Evolutionary conservation across 2,888 invertebrate genomes (phyloP), one percentile per base, ranked within the genome.

Genomic region (Muscina levida): DNA sequence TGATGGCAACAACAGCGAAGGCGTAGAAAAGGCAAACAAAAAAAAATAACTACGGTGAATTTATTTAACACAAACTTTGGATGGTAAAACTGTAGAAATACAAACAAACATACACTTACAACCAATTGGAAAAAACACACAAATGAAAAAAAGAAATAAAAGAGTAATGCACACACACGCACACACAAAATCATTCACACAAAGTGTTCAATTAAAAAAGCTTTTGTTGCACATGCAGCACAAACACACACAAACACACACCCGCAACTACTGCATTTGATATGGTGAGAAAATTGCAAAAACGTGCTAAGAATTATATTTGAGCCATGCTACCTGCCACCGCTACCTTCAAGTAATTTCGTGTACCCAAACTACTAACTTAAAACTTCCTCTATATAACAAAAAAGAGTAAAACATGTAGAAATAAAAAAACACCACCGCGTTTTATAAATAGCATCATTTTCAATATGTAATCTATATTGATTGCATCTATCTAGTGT

Each of bases 281-380:
- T 72, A 70, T 73, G 70, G 72, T 70, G 73, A 70, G 65, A 65
- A 78, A 78, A 73, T 78, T 73, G 56, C 73, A 65, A 68, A 65
- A 73, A 56, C 73, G 70, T 78, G 78, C 56, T 26, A 70, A 65
- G 53, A 72, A 72, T 78, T 48, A 31, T 31, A 5, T 8, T 31
- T 8, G 31, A n/a, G n/a, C n/a, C n/a, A n/a, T n/a, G n/a, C n/a
- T n/a, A n/a, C n/a, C n/a, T n/a, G n/a, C n/a, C n/a, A n/a, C n/a
- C n/a, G n/a, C n/a, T n/a, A n/a, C n/a, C n/a, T n/a, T n/a, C n/a
- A n/a, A n/a, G n/a, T n/a, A n/a, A n/a, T n/a, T n/a, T n/a, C n/a
- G n/a, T n/a, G n/a, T n/a, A n/a, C n/a, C n/a, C n/a, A n/a, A n/a
- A n/a, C n/a, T n/a, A n/a, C n/a, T n/a, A n/a, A n/a, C n/a, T n/a